phyloP scores from a whole-genome alignment of 2,113 vertebrate genomes.

The Dasypus novemcinctus region DNA sequence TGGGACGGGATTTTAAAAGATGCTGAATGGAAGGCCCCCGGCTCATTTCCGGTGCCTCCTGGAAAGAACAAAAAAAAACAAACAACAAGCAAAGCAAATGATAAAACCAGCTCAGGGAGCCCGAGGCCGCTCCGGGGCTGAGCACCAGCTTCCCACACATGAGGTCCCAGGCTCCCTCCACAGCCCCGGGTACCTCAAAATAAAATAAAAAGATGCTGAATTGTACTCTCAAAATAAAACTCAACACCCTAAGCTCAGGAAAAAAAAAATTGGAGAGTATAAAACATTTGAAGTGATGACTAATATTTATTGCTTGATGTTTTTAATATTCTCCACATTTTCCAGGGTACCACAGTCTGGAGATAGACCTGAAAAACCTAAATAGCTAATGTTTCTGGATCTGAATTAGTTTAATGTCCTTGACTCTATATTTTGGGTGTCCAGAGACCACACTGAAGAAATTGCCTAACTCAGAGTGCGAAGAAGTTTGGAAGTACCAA shows the following conservation, averaged over 20 bases:
- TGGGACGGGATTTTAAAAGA: neutral
- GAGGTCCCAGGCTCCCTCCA: too few relatives aligned
- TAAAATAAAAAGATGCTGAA: neutral
- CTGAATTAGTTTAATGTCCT: neutral
- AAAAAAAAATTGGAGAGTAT: neutral
- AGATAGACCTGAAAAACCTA: neutral
- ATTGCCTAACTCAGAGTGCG: neutral
- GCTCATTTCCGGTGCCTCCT: too few relatives aligned
- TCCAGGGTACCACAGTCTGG: neutral
- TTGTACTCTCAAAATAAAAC: accelerated
- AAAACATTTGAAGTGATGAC: neutral
- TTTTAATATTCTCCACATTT: neutral
- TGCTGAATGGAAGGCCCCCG: accelerated
- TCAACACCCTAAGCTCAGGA: neutral
- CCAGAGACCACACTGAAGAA: neutral
- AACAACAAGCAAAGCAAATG: too few relatives aligned
- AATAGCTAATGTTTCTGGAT: accelerated
- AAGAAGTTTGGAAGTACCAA: neutral
- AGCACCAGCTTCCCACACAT: too few relatives aligned
- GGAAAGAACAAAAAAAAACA: too few relatives aligned
- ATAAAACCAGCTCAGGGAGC: too few relatives aligned
- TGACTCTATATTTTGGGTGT: neutral
- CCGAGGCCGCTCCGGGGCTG: too few relatives aligned
- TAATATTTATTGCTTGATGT: accelerated
- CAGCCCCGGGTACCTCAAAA: neutral